Conservation (phyloP, 2,888 invertebrate species). For the Trichogramma evanescens region DNA sequence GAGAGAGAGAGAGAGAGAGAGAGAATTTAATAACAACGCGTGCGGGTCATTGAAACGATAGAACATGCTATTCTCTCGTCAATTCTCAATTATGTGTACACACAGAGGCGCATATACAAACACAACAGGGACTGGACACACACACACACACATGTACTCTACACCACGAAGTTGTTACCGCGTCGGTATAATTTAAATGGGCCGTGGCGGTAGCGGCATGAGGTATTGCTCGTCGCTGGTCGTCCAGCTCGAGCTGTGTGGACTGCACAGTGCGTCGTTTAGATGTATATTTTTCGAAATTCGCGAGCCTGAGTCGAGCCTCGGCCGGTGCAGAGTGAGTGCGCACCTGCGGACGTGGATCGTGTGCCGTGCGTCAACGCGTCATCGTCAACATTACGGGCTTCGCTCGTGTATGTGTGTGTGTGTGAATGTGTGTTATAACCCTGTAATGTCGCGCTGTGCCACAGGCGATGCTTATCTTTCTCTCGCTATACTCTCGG, state of each 20-base stretch:
- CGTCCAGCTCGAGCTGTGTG: conserved; percentile 6
- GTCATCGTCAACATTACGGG: conserved; percentile 26
- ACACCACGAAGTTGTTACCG: conserved; percentile 20
- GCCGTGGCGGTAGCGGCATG: conserved; percentile 18
- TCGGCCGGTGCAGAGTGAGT: too few species aligned
- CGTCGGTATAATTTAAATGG: too few species aligned
- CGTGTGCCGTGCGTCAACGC: conserved; percentile 16
- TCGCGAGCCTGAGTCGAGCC: neutral
- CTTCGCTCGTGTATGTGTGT: conserved; percentile 18
- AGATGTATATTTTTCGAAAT: too few species aligned
- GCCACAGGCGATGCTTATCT: conserved; percentile 12
- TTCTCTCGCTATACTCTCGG: neutral
- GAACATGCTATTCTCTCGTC: conserved; percentile 37
- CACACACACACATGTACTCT: conserved; percentile 33
- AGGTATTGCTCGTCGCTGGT: neutral
- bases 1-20: neutral
- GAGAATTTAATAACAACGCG: too few species aligned
- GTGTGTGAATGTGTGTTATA: neutral
- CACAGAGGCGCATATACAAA: too few species aligned
- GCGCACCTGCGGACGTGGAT: conserved; percentile 8
- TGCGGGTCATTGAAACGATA: conserved; percentile 12
- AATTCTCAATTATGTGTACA: conserved; percentile 34
- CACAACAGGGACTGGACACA: neutral
- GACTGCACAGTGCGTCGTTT: neutral
- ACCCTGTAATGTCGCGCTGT: conserved; percentile 6